Percentiles rank a stretch among this genome's conserved stretches.
Evolutionary conservation across 2,113 vertebrate species (phyloP).

Genomic region (Brachypodius melanocephalos): DNA sequence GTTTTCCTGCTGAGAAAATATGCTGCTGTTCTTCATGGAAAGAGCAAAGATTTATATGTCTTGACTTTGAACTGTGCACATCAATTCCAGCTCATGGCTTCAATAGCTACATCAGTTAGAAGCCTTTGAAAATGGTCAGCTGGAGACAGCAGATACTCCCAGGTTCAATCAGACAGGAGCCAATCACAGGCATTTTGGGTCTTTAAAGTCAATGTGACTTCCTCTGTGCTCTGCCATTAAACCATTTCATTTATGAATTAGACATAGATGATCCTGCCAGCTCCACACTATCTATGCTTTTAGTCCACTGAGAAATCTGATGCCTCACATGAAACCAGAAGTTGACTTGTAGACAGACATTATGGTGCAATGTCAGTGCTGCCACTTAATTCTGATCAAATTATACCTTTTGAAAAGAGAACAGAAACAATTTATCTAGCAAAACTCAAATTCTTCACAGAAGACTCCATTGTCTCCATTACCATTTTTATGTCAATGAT

Average conservation of each 20-base stretch:
- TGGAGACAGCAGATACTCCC: constrained; percentile 38
- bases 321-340: background rate
- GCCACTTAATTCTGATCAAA: background rate
- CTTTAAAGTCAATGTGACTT: background rate
- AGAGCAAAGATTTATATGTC: constrained; percentile 16
- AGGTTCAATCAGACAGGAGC: constrained; percentile 8
- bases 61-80: constrained; percentile 11
- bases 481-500: background rate
- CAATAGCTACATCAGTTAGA: background rate
- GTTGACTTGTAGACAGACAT: background rate
- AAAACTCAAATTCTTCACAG: background rate
- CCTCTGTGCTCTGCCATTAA: background rate
- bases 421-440: background rate
- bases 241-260: background rate
- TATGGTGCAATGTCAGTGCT: background rate
- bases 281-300: background rate
- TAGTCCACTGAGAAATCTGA: background rate
- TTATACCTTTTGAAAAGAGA: background rate
- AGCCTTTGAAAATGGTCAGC: constrained; percentile 25
- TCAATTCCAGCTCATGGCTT: constrained; percentile 27
- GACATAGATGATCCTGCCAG: background rate
- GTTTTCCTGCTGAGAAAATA: constrained; percentile 35
- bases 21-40: background rate
- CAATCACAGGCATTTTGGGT: background rate
- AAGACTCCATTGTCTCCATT: background rate